Evolutionary conservation across 2,113 vertebrate genomes (phyloP), one percentile per base, ranked within the genome.

Genomic region (Gobiocypris rarus): DNA sequence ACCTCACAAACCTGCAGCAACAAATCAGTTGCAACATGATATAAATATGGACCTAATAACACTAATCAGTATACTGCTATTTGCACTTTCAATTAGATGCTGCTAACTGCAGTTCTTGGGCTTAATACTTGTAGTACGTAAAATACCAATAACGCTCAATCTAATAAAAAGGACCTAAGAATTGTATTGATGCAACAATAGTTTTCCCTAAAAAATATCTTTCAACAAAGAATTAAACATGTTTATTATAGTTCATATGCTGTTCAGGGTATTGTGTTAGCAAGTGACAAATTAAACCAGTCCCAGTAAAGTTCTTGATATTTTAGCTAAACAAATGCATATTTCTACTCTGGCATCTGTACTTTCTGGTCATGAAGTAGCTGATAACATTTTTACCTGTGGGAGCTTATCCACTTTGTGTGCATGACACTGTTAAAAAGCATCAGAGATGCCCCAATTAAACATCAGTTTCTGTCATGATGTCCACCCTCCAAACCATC

Each of bases 1-100:
- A 95, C 93, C 91, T 95, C 94, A 88, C 94, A 95, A 75, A 95
- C 94, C 94, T 95, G 84, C 26, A 88, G 89, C 52, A 81, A 38
- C 48, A 24, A 81, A 58, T 50, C 52, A 54, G 4, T 70, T 65
- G 38, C 15, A 17, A 58, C 38, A 41, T 71, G 9, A 59, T 26
- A 38, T 19, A 38, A 31, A 28, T 28, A 41, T 41, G 19, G 17
- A 15, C 19, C 28, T 28, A n/a, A 22, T 9, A 41, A 52, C 15
- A 69, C 65, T 38, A 69, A 10, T 19, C 17, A 22, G 22, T 69
- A 41, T 41, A 69, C 22, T 22, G 17, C 65, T 69, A n/a, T 22
- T 69, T 41, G 17, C 9, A 69, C 9, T 41, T 41, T 38, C 41
- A 8, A 8, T 67, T 38, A 67, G 63, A 13, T 69, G 17, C 61